These are phyloP conservation scores for Lepidurus couesii DNA, from an alignment of 1,140 invertebrate species.

Conservation along the genomic window DNA sequence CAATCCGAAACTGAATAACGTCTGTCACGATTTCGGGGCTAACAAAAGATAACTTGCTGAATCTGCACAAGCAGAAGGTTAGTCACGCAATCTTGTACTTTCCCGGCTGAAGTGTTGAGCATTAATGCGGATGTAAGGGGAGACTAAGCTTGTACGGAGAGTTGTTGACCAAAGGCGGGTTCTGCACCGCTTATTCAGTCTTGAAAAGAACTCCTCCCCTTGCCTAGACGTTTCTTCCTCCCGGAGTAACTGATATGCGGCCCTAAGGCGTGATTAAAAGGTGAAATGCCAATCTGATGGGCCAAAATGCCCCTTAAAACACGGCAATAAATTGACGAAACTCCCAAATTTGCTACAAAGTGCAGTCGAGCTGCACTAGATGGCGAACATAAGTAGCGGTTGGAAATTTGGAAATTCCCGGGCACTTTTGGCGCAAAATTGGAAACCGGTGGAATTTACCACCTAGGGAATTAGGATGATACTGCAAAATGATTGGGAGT, in stretches of 20 bases:
- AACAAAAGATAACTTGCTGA: not conserved
- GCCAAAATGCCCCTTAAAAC: not conserved
- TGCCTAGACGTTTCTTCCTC: not conserved
- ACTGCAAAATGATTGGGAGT: too few relatives aligned
- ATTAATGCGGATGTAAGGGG: not conserved
- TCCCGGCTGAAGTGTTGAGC: not conserved
- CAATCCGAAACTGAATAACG: too few relatives aligned
- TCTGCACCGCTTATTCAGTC: not conserved
- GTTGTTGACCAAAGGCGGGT: conserved; percentile 17
- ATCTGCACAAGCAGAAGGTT: not conserved
- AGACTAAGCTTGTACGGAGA: not conserved
- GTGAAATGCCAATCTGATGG: not conserved
- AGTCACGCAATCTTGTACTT: conserved; percentile 8
- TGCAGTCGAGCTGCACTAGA: not conserved
- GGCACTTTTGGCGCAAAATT: not conserved
- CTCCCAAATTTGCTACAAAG: too few relatives aligned
- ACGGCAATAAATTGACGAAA: not conserved
- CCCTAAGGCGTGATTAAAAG: not conserved
- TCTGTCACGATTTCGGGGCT: not conserved
- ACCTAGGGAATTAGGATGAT: too few relatives aligned
- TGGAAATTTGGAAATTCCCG: too few relatives aligned
- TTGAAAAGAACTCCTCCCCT: not conserved
- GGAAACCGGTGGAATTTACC: not conserved
- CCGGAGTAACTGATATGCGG: not conserved
- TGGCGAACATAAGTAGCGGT: not conserved